A percentile compares a stretch with the other conserved stretches of the same genome.
phyloP scores from a whole-genome alignment of 1,140 invertebrate species.

The Drosophila bipectinata region DNA sequence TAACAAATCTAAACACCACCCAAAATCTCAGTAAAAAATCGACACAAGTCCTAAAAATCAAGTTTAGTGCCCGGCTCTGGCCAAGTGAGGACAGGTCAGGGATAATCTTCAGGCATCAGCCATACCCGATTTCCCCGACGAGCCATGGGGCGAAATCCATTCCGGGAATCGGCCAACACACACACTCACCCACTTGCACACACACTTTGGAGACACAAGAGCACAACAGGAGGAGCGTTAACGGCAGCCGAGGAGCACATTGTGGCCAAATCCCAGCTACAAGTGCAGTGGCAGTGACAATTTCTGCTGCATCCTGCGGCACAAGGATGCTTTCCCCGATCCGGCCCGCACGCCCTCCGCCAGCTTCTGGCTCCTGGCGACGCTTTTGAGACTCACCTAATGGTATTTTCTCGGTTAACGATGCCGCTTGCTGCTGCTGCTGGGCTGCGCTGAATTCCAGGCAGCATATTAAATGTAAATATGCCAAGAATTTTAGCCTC shows the following conservation, averaged over 20 bases:
- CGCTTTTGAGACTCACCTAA: slow-evolving; percentile 78
- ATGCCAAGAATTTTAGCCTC: slow-evolving; percentile 77
- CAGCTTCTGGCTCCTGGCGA: slow-evolving; percentile 21
- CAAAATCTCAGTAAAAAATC: background rate
- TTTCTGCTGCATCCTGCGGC: slow-evolving; percentile 12
- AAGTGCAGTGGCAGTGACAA: slow-evolving; percentile 54
- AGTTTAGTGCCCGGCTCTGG: background rate
- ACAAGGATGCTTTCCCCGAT: background rate
- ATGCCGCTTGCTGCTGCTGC: slow-evolving; percentile 54
- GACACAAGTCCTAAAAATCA: background rate
- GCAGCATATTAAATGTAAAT: slow-evolving; percentile 80
- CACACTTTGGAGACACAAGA: slow-evolving; percentile 19
- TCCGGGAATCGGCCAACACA: slow-evolving; percentile 22
- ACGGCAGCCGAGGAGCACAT: slow-evolving; percentile 42
- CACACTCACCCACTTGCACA: slow-evolving; percentile 3
- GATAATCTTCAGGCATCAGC: slow-evolving; percentile 40
- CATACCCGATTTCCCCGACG: slow-evolving; percentile 44
- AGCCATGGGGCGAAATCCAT: slow-evolving; percentile 25
- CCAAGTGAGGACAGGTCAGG: slow-evolving; percentile 17
- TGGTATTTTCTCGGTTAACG: slow-evolving; percentile 83
- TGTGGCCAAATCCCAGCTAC: slow-evolving; percentile 60
- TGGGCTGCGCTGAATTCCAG: slow-evolving; percentile 68
- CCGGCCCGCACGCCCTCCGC: background rate
- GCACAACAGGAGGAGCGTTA: slow-evolving; percentile 20
- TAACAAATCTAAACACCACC: background rate